Conservation (phyloP, 2,888 invertebrate genomes). For the Melangyna quadrimaculata region DNA sequence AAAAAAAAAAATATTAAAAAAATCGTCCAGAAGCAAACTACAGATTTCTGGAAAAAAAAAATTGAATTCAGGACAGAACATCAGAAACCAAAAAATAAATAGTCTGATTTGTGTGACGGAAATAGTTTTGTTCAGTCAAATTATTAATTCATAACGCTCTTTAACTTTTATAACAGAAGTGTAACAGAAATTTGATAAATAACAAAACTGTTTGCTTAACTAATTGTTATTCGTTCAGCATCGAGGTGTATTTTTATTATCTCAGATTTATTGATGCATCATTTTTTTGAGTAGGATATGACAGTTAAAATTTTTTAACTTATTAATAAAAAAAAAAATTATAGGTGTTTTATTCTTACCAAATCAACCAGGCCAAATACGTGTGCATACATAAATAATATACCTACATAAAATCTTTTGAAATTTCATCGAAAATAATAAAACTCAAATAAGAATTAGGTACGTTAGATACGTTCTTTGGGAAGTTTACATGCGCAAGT, state of each 20-base stretch:
- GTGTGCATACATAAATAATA: background rate
- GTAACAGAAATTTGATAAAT: background rate
- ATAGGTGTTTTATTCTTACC: background rate
- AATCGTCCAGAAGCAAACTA: too few species aligned
- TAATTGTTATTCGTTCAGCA: slow-evolving; percentile 8
- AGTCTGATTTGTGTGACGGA: too few species aligned
- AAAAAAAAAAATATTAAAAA: too few species aligned
- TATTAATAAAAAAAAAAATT: background rate
- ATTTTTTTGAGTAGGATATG: background rate
- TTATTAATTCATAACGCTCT: background rate
- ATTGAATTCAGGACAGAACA: too few species aligned
- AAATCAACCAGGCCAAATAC: background rate
- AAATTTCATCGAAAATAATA: background rate
- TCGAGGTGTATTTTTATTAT: background rate
- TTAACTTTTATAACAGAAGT: background rate
- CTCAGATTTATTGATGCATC: background rate
- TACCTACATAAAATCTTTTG: background rate
- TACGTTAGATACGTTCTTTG: background rate
- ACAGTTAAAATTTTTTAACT: background rate
- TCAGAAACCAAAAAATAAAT: too few species aligned
- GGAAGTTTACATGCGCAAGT: background rate
- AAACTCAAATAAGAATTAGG: background rate
- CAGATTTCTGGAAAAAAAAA: too few species aligned
- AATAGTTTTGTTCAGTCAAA: too few species aligned
- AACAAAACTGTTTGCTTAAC: background rate